Base-by-base conservation (phyloP, 2,797 vertebrate genomes). In the Hemibagrus guttatus region DNA sequence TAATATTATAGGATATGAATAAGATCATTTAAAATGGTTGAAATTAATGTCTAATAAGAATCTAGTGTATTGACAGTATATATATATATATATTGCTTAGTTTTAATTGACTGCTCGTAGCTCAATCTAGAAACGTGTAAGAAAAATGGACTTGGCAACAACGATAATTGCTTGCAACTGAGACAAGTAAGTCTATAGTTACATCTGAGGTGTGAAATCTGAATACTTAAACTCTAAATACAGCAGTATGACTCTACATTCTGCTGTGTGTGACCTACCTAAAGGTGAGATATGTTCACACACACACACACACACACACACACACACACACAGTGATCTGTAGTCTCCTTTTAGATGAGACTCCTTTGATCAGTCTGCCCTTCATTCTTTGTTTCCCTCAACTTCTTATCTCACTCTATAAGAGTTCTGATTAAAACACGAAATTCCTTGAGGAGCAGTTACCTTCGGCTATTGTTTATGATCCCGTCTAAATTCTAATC, bases 401-500 rank as follows among this genome's bases (percentile, higher is more conserved):
- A 63, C 23, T 81, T 64, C 79, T 49, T 63, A 46, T 80, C 56
- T 39, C 35, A 17, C 12, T 81, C 39, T 63, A 1, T 39, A 61
- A 59, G 17, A 59, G 17, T 80, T 64, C 39, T 64, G 80, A 64
- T 49, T 49, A 52, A 9, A 81, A 66, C 59, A 49, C 26, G 49
- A 13, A 81, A 81, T 49, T 66, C 61, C 26, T 49, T 26, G 11
- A 64, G 59, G 61, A 28, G 59, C 39, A 66, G 23, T 64, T 66
- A 28, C 61, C 42, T 49, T 81, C 42, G 11, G 35, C 58, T 81
- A 81, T 64, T 66, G 42, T 66, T 52, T 66, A 81, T 66, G 42
- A 64, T 81, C 26, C 17, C 13, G n/a, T 52, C 16, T 64, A 64
- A 81, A 46, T 49, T 81, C 31, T 66, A 81, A 64, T 81, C 42